phyloP scores from a whole-genome alignment of 2,888 invertebrate genomes.

The Melanotus villosus region DNA sequence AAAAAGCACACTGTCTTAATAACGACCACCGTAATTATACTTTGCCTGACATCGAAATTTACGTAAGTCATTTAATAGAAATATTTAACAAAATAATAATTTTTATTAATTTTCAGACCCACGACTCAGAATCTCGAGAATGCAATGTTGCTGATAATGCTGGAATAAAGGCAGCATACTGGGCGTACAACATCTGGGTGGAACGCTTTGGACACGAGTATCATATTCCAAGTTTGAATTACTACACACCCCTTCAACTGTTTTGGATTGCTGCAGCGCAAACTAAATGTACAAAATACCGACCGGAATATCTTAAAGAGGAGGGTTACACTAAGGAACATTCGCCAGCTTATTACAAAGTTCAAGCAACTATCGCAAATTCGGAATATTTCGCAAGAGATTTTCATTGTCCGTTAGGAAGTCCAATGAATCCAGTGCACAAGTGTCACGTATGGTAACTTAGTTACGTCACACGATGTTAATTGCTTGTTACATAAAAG shows the following conservation, averaged over 20 bases:
- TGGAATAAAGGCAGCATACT: constrained; percentile 91
- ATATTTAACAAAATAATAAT: not conserved
- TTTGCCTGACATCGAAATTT: constrained; percentile 72
- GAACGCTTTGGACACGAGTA: constrained; percentile 75
- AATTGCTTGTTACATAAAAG: too few species aligned
- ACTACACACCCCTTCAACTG: constrained; percentile 76
- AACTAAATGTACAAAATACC: constrained; percentile 90
- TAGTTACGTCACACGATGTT: too few species aligned
- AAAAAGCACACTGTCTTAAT: constrained; percentile 86
- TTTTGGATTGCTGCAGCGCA: constrained; percentile 91
- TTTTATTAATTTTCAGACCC: constrained; percentile 73
- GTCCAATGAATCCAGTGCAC: constrained; percentile 75
- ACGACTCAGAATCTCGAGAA: constrained; percentile 77
- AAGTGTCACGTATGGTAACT: constrained; percentile 78
- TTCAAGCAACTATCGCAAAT: constrained; percentile 76
- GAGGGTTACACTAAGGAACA: constrained; percentile 85
- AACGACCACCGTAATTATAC: constrained; percentile 91
- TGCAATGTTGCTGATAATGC: constrained; percentile 97
- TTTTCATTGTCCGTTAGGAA: constrained; percentile 74
- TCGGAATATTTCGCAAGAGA: constrained; percentile 74
- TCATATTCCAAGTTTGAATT: constrained; percentile 77
- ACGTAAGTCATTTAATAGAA: constrained; percentile 67
- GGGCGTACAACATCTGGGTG: constrained; percentile 85
- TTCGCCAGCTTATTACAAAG: constrained; percentile 77
- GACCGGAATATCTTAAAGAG: constrained; percentile 77